Percentiles rank a stretch among this genome's conserved stretches.
Evolutionary conservation across 2,113 vertebrate genomes (phyloP).

Genomic region (Promerops cafer): DNA sequence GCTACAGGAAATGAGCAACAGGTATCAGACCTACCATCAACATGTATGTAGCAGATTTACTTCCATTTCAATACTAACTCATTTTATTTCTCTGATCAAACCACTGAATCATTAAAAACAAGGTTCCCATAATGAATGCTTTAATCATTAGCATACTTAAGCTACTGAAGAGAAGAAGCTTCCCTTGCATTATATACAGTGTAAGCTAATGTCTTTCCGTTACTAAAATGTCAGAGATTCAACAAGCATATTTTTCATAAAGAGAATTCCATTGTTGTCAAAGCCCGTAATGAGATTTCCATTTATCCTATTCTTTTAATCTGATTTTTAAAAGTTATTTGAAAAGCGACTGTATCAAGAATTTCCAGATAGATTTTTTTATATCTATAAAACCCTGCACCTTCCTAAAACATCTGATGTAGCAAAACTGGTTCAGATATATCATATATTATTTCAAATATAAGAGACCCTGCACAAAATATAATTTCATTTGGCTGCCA

Average conservation of each 20-base stretch:
- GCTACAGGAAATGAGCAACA: too few species aligned
- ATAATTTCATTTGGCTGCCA: background rate
- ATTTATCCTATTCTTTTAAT: background rate
- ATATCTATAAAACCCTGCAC: background rate
- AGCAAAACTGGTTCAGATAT: background rate
- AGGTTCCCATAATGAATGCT: background rate
- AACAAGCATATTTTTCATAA: background rate
- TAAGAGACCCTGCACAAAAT: background rate
- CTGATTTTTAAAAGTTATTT: background rate
- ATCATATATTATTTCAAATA: background rate
- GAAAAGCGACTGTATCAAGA: background rate
- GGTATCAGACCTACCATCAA: background rate
- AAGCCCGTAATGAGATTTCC: background rate
- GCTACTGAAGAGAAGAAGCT: background rate
- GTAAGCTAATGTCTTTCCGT: background rate
- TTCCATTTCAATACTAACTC: background rate
- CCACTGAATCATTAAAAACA: background rate
- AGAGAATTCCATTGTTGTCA: background rate
- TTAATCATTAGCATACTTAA: background rate
- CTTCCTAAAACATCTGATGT: background rate
- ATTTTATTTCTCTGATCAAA: background rate
- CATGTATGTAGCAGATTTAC: background rate
- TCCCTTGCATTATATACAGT: background rate
- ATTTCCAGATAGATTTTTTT: background rate
- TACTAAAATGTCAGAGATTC: background rate